These are phyloP conservation scores for Epistrophella euchroma DNA, from an alignment of 2,888 invertebrate genomes.

Conservation along the genomic window DNA sequence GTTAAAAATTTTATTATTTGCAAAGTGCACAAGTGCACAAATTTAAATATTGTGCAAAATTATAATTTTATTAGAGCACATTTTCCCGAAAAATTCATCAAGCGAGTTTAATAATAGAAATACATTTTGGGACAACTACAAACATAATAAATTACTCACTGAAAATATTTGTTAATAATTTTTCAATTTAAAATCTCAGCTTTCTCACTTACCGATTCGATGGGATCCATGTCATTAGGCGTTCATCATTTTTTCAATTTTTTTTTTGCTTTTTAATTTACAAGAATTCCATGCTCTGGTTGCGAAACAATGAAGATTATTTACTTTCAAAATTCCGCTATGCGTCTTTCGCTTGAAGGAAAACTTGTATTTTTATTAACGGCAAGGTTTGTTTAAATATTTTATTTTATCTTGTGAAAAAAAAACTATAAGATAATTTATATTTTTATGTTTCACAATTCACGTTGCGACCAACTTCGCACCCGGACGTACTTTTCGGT, in stretches of 20 bases:
- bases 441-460: conserved; percentile 74
- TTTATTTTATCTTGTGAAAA: conserved; percentile 53
- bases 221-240: conserved; percentile 86
- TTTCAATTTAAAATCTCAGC: conserved; percentile 21
- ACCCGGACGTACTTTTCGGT: conserved; percentile 73
- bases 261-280: conserved; percentile 56
- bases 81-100: conserved; percentile 41
- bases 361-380: conserved; percentile 17
- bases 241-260: conserved; percentile 69
- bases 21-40: conserved; percentile 42
- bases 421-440: conserved; percentile 57
- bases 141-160: conserved; percentile 12
- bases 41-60: conserved; percentile 41
- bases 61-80: conserved; percentile 56
- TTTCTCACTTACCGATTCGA: conserved; percentile 86
- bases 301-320: conserved; percentile 66
- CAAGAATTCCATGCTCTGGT: conserved; percentile 73
- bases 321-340: conserved; percentile 13
- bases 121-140: conserved; percentile 1
- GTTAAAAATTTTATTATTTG: neutral
- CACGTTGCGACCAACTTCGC: conserved; percentile 76
- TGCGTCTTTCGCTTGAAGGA: neutral
- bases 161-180: conserved; percentile 9
- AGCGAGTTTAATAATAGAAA: conserved; percentile 25
- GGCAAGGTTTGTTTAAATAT: conserved; percentile 32